phyloP scores from a whole-genome alignment of 2,888 invertebrate species.

The Watsonalla cultraria region DNA sequence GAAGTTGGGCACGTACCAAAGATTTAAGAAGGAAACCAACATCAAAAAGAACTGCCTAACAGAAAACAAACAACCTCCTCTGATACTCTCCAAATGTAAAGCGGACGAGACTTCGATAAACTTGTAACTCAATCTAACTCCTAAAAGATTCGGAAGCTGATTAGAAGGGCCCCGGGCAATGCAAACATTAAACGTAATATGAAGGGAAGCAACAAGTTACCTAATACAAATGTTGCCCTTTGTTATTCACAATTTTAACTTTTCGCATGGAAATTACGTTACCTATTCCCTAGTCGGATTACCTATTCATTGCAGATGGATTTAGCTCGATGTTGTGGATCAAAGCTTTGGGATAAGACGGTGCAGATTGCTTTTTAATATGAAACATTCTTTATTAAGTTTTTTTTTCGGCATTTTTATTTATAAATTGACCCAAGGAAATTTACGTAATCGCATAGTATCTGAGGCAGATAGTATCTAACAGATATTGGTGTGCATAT shows the following conservation, averaged over 20 bases:
- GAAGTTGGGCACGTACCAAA: neutral
- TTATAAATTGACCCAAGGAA: too few relatives aligned
- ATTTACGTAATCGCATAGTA: too few relatives aligned
- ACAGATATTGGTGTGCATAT: too few relatives aligned
- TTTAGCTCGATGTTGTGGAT: conserved; percentile 14
- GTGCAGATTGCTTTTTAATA: conserved; percentile 9
- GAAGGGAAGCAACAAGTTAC: conserved; percentile 44
- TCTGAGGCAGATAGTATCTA: too few relatives aligned
- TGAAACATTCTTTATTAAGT: too few relatives aligned
- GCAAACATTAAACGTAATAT: conserved; percentile 34
- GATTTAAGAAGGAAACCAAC: conserved; percentile 1
- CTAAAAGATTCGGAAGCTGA: conserved; percentile 47
- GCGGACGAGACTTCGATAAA: conserved; percentile 31
- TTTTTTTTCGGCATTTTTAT: too few relatives aligned
- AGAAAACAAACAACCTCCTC: conserved; percentile 22
- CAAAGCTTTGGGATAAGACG: conserved; percentile 14
- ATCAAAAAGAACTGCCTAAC: conserved; percentile 15
- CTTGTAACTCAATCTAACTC: conserved; percentile 55
- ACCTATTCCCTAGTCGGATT: conserved; percentile 14
- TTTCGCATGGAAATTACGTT: conserved; percentile 4
- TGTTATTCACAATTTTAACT: conserved; percentile 25
- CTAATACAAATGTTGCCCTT: conserved; percentile 25
- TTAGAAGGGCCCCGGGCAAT: conserved; percentile 36
- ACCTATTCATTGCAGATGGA: conserved; percentile 18
- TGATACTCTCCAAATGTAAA: conserved; percentile 23